These are phyloP conservation scores for Chaetops frenatus DNA, from an alignment of 2,113 vertebrate species.

Conservation along the genomic window DNA sequence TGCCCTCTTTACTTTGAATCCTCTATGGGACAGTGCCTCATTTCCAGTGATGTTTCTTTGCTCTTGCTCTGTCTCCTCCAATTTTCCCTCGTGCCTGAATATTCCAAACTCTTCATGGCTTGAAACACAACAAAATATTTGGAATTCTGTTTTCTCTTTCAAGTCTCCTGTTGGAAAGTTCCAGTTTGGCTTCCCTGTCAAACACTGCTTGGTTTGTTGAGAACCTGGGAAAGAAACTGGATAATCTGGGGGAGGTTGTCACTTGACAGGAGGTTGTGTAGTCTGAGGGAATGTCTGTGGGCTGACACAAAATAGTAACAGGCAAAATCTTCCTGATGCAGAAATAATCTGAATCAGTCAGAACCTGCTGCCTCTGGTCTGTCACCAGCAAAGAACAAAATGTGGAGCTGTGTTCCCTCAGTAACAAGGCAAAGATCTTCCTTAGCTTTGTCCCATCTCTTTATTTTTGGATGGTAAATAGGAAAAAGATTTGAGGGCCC, in stretches of 20 bases:
- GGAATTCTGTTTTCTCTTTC: neutral
- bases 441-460: neutral
- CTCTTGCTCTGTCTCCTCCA: neutral
- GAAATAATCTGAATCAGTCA: neutral
- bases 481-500: conserved; percentile 20
- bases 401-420: neutral
- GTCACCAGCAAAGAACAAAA: neutral
- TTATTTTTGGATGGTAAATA: conserved; percentile 16
- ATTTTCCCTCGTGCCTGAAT: neutral
- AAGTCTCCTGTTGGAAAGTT: neutral
- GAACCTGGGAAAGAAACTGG: neutral
- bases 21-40: neutral
- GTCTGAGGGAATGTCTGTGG: neutral
- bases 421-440: neutral
- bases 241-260: neutral
- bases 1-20: neutral
- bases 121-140: neutral
- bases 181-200: neutral
- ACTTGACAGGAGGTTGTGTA: neutral
- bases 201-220: neutral
- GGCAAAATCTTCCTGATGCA: neutral
- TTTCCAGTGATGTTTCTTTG: neutral
- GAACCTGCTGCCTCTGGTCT: neutral
- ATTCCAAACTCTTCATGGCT: neutral
- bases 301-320: neutral